Evolutionary conservation across 1,140 invertebrate species (phyloP), one percentile per base, ranked within the genome.

Genomic region (Vanessa tameamea): DNA sequence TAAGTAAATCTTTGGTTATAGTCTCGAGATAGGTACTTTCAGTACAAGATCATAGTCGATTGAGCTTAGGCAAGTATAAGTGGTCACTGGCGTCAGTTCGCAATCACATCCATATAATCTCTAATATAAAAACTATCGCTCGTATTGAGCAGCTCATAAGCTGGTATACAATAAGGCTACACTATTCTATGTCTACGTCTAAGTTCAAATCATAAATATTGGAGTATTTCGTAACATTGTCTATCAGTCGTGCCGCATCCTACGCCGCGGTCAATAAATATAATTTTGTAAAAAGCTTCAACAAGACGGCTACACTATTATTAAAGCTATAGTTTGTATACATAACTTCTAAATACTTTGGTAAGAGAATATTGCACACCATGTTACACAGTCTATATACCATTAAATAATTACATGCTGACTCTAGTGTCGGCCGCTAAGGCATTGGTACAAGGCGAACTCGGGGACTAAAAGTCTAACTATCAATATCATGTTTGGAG

Each of bases 261-360:
- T 90, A 89, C 82, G 80, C 73, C 75, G 89, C 89, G 88, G 88
- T 85, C 82, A 87, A 83, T 90, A 88, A 90, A 90, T 91, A 91
- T 87, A 92, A 85, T 91, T 91, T 92, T 90, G 86, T 90, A 92
- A 87, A 92, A 92, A 92, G 89, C 90, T 84, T 90, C 85, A 92
- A 91, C 88, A 90, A 92, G 89, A 91, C 89, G 85, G 84, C 88
- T 91, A 92, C 85, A 77, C 89, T 90, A 90, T 87, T 78, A 82
- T 91, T 92, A 90, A 87, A 90, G 87, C 87, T 92, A 90, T 87
- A 89, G 50, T 89, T 90, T 91, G 88, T 92, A 89, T 90, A 92
- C 86, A 87, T 89, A 91, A 84, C 80, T 82, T 90, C 89, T 90
- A 91, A 89, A 89, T 77, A 85, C 78, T 87, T 89, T 84, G 79